phyloP scores from a whole-genome alignment of 1,140 invertebrate species.

The Trachymyrmex septentrionalis region DNA sequence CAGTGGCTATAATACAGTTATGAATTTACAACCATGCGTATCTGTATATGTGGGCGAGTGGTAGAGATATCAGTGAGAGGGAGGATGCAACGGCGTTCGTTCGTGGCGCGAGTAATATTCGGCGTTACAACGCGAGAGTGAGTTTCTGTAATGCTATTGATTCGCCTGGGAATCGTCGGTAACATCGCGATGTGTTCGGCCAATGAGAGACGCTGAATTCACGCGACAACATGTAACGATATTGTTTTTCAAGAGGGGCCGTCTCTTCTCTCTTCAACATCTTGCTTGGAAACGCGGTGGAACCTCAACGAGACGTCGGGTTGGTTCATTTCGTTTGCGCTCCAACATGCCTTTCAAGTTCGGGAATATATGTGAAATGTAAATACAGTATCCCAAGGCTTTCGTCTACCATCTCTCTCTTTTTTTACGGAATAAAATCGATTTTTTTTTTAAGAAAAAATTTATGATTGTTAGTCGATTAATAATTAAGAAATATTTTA shows the following conservation, averaged over 20 bases:
- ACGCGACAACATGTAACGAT: slow-evolving; percentile 53
- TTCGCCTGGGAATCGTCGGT: slow-evolving; percentile 61
- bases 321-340: slow-evolving; percentile 17
- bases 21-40: slow-evolving; percentile 53
- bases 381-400: slow-evolving; percentile 1
- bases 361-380: slow-evolving; percentile 20
- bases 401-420: neutral
- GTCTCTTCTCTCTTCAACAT: slow-evolving; percentile 34
- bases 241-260: slow-evolving; percentile 42
- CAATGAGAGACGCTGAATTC: slow-evolving; percentile 56
- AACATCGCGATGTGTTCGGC: slow-evolving; percentile 52
- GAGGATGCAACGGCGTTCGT: slow-evolving; percentile 51
- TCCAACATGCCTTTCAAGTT: slow-evolving; percentile 24
- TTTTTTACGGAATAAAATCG: slow-evolving; percentile 9
- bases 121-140: slow-evolving; percentile 61
- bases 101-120: slow-evolving; percentile 63
- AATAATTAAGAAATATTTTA: neutral
- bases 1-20: slow-evolving; percentile 62
- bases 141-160: slow-evolving; percentile 64
- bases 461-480: neutral
- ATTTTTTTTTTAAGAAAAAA: neutral
- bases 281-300: slow-evolving; percentile 14
- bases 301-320: slow-evolving; percentile 17
- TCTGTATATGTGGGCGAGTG: slow-evolving; percentile 13
- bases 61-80: slow-evolving; percentile 14